These are phyloP conservation scores for Porites australiensis DNA, from an alignment of 64 coral and sea anemone genomes.

Conservation along the genomic window DNA sequence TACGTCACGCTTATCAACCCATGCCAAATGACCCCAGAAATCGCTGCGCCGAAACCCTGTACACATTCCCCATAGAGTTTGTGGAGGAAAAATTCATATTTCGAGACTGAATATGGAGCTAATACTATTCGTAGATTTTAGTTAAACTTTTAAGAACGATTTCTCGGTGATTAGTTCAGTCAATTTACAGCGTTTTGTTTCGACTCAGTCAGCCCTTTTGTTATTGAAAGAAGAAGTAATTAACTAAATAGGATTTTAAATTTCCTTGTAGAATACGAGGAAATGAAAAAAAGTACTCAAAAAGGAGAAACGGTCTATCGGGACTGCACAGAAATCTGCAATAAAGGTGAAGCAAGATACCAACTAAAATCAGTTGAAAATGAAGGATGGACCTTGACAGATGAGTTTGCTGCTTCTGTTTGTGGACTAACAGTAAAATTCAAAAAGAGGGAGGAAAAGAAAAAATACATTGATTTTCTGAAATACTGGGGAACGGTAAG, in stretches of 20 bases:
- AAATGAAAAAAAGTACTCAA: not conserved
- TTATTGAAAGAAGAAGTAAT: too few species aligned
- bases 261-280: not conserved
- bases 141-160: too few species aligned
- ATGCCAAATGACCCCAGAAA: too few species aligned
- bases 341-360: conserved; percentile 5
- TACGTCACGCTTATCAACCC: too few species aligned
- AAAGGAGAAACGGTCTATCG: not conserved
- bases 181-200: too few species aligned
- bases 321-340: conserved; percentile 6
- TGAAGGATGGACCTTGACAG: not conserved
- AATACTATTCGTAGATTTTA: too few species aligned
- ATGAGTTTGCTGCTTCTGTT: not conserved
- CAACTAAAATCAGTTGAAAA: not conserved
- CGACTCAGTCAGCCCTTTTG: too few species aligned
- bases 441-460: not conserved
- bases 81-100: too few species aligned
- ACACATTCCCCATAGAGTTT: too few species aligned
- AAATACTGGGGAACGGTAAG: conserved; percentile 4
- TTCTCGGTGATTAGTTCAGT: too few species aligned
- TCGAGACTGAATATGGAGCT: too few species aligned
- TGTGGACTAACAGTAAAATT: not conserved
- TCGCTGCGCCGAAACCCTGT: too few species aligned
- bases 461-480: not conserved
- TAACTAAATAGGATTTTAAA: not conserved